phyloP scores from a whole-genome alignment of 64 coral and sea anemone genomes.

The Orbicella faveolata region DNA sequence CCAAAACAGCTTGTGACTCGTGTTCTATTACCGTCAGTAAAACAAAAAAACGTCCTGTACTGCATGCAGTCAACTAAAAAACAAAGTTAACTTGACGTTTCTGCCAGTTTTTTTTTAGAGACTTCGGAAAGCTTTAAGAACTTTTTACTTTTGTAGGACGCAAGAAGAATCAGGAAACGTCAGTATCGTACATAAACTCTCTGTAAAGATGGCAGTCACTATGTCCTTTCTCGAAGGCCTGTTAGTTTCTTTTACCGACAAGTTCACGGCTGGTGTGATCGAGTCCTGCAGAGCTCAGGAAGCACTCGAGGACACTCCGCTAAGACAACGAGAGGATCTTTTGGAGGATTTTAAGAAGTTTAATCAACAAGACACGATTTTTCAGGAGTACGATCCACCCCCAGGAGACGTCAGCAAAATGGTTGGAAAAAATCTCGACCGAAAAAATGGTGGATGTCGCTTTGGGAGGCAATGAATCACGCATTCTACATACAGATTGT shows the following conservation, averaged over 20 bases:
- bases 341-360: constrained; percentile 68
- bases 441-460: constrained; percentile 13
- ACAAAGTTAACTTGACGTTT: too few relatives aligned
- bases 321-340: background rate
- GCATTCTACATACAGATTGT: constrained; percentile 37
- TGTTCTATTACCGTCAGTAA: too few relatives aligned
- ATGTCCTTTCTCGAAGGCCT: constrained; percentile 12
- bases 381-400: constrained; percentile 70
- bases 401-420: constrained; percentile 12
- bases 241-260: background rate
- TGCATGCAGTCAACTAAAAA: too few relatives aligned
- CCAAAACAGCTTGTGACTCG: too few relatives aligned
- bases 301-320: background rate
- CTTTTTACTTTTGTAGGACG: too few relatives aligned
- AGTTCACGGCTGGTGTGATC: constrained; percentile 17
- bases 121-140: too few relatives aligned
- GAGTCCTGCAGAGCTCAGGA: background rate
- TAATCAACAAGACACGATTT: constrained; percentile 55
- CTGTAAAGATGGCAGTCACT: background rate
- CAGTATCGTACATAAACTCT: background rate
- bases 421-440: constrained; percentile 36
- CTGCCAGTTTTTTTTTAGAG: too few relatives aligned
- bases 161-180: too few relatives aligned
- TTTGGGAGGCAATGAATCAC: constrained; percentile 39
- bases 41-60: too few relatives aligned